phyloP scores from a whole-genome alignment of 1,140 invertebrate genomes.

The Pachypeltis micranthus region DNA sequence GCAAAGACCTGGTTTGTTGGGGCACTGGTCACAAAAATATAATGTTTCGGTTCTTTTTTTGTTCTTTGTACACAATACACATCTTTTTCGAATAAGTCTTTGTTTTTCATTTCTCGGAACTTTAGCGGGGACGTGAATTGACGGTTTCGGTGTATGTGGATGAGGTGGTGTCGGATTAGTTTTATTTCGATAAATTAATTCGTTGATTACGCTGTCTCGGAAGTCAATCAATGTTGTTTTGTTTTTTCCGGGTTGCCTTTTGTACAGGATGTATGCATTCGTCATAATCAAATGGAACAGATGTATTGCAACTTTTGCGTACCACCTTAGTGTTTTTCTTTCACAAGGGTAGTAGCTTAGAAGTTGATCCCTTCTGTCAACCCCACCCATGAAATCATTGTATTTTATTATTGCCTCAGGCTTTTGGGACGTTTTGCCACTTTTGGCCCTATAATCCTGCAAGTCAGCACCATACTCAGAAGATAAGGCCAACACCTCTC shows the following conservation, averaged over 20 bases:
- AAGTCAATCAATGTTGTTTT: constrained; percentile 4
- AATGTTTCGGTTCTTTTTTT: constrained; percentile 8
- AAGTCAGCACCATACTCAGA: constrained; percentile 8
- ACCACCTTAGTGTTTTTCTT: constrained; percentile 22
- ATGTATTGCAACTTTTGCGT: constrained; percentile 22
- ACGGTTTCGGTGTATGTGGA: neutral
- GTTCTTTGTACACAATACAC: constrained; percentile 6
- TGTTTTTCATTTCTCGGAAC: constrained; percentile 3
- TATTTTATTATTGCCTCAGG: constrained; percentile 21
- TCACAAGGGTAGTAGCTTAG: constrained; percentile 20
- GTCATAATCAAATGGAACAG: constrained; percentile 18
- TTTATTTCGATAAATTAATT: constrained; percentile 9
- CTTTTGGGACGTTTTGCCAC: constrained; percentile 10
- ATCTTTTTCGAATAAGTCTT: constrained; percentile 5
- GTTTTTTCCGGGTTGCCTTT: constrained; percentile 8
- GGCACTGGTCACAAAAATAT: constrained; percentile 9
- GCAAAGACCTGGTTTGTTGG: constrained; percentile 9
- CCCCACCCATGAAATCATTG: constrained; percentile 22
- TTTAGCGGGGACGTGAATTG: constrained; percentile 9
- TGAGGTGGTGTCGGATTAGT: constrained; percentile 1
- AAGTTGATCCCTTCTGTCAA: constrained; percentile 22
- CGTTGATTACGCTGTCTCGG: constrained; percentile 6
- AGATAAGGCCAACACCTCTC: constrained; percentile 8
- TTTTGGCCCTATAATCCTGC: constrained; percentile 1
- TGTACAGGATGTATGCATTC: constrained; percentile 11